Percentiles rank a stretch among this genome's conserved stretches.
These are phyloP conservation scores for Hycleus phaleratus DNA, from an alignment of 1,140 invertebrate species.

Conservation along the genomic window DNA sequence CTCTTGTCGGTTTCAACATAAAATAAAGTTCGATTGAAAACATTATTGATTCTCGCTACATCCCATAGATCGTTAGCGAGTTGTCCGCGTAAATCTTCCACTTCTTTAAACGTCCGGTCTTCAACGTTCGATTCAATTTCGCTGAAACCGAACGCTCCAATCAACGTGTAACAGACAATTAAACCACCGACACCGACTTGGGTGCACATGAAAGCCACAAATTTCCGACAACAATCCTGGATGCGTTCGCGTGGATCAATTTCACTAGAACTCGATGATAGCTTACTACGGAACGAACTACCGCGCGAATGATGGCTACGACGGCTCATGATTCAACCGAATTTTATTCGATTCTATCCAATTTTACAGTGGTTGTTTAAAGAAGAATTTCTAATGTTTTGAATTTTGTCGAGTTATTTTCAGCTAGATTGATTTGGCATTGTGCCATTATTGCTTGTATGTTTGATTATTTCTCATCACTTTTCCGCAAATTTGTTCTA, in stretches of 20 bases:
- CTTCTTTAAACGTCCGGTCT: neutral
- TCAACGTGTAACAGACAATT: conserved; percentile 89
- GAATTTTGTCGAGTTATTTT: no score
- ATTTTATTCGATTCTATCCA: no score
- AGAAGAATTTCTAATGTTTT: no score
- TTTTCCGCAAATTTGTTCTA: no score
- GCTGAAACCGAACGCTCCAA: conserved; percentile 89
- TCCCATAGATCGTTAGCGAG: conserved; percentile 60
- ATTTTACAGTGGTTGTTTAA: no score
- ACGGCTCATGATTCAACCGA: no score
- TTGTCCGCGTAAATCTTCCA: neutral
- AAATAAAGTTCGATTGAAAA: conserved; percentile 71
- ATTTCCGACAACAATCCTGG: conserved; percentile 75
- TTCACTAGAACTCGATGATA: conserved; percentile 54
- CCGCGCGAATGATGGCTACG: conserved; percentile 6
- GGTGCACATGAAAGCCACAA: conserved; percentile 86
- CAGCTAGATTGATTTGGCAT: no score
- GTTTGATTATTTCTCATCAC: no score
- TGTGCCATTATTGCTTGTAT: no score
- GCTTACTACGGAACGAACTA: conserved; percentile 54
- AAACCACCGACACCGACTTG: conserved; percentile 91
- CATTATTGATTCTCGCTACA: conserved; percentile 61
- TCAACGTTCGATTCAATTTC: conserved; percentile 63
- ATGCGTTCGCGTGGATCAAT: conserved; percentile 61
- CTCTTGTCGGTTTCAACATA: conserved; percentile 54